Evolutionary conservation across 2,113 vertebrate species (phyloP), one percentile per base, ranked within the genome.

Genomic region (Procavia capensis): DNA sequence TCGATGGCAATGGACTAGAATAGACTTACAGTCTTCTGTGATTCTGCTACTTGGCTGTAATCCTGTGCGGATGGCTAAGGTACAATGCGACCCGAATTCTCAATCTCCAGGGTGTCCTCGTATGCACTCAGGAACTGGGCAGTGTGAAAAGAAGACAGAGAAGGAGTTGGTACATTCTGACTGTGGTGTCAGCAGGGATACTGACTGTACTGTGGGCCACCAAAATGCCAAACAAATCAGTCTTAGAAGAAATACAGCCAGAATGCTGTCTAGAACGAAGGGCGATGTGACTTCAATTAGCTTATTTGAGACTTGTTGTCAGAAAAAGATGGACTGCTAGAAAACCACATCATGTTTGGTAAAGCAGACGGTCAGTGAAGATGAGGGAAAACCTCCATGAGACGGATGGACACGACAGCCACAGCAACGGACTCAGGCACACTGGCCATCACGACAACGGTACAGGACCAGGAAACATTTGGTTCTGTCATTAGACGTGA

Each of bases 81-180:
- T 41, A 88, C 2, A 20, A 13, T 3, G 0, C 17, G 4, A n/a
- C 10, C 22, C 1, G 8, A 63, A 19, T 13, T 34, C 41, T 6
- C 25, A 17, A 13, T 14, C 41, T 19, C 50, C 24, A 0, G 19
- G 11, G 39, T 72, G 41, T 36, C 61, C n/a, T 72, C n/a, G 39
- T 22, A 39, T 22, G n/a, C 20, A 22, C 7, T 19, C 70, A 13
- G 39, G 24, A 24, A 36, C 36, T 39, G 70, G 36, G 10, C 70
- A 36, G 24, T 3, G 34, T 24, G 25, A 41, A 39, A 14, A 36
- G 36, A 39, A 24, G 70, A 72, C 70, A 39, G 70, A 22, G 10
- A 22, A 54, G 8, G 6, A 31, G 9, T 72, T 17, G n/a, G 13
- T 72, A 36, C 70, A 10, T 39, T 72, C 36, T 36, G 13, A 34